A percentile compares a stretch with the other conserved stretches of the same genome.
Conservation (phyloP, 2,797 vertebrate genomes). For the Podarcis lilfordi region DNA sequence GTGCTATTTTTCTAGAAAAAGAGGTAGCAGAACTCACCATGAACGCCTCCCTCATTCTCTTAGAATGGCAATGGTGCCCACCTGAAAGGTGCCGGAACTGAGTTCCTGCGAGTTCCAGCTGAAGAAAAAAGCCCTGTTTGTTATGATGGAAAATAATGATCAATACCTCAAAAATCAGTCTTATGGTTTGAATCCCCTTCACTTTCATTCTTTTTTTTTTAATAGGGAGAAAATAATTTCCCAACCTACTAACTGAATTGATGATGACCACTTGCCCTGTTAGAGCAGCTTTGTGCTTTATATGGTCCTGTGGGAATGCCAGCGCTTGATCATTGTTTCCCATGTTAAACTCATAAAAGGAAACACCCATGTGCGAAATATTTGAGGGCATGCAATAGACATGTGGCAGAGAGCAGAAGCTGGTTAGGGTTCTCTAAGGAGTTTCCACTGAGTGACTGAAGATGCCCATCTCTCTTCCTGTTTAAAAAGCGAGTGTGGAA, state of each 20-base stretch:
- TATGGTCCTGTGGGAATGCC: neutral
- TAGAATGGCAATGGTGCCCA: no score
- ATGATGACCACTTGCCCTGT: neutral
- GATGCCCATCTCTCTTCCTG: neutral
- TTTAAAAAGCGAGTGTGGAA: neutral
- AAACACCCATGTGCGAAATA: neutral
- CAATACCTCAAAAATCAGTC: neutral
- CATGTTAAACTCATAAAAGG: neutral
- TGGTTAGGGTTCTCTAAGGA: no score
- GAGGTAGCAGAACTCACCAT: no score
- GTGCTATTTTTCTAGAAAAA: no score
- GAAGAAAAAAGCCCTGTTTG: neutral
- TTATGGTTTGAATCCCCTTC: neutral
- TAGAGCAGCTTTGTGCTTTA: neutral
- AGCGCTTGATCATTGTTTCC: neutral
- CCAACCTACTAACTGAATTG: neutral
- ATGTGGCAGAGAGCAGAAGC: neutral
- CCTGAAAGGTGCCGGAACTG: no score
- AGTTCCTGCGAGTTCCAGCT: no score
- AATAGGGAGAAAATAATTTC: neutral
- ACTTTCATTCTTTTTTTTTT: neutral
- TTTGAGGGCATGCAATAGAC: neutral
- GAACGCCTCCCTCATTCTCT: no score
- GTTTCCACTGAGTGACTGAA: neutral
- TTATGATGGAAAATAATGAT: neutral